These are phyloP conservation scores for Callipepla squamata DNA, from an alignment of 2,113 vertebrate species.

Conservation along the genomic window DNA sequence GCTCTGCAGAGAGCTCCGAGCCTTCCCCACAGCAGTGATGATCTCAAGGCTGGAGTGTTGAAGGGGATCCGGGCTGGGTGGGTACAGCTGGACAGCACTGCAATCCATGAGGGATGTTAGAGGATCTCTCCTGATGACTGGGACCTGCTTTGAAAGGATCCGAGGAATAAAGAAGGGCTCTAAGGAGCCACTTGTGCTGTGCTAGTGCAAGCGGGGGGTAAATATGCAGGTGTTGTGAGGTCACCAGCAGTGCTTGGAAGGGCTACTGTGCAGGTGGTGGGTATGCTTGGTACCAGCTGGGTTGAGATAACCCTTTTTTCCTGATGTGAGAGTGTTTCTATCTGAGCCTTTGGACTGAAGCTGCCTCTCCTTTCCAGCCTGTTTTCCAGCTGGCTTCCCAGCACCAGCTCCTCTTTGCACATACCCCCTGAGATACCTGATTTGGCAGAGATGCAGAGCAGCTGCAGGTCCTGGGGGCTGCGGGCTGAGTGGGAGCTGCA, in stretches of 20 bases:
- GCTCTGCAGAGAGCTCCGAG: background rate
- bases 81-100: background rate
- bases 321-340: background rate
- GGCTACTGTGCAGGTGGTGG: background rate
- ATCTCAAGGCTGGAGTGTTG: background rate
- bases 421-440: background rate
- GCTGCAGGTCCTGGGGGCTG: background rate
- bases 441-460: background rate
- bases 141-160: background rate
- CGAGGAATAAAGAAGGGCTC: background rate
- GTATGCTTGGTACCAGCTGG: background rate
- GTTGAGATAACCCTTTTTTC: background rate
- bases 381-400: conserved; percentile 20
- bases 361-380: background rate
- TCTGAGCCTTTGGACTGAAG: background rate
- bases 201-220: background rate
- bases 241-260: background rate
- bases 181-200: background rate
- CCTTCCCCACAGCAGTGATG: background rate
- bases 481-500: background rate
- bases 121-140: background rate
- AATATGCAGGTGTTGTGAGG: conserved; percentile 25
- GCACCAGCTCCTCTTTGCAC: background rate
- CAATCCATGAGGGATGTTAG: background rate
- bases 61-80: accelerated